phyloP scores from a whole-genome alignment of 2,113 vertebrate genomes.

The Rhinogobius similis region DNA sequence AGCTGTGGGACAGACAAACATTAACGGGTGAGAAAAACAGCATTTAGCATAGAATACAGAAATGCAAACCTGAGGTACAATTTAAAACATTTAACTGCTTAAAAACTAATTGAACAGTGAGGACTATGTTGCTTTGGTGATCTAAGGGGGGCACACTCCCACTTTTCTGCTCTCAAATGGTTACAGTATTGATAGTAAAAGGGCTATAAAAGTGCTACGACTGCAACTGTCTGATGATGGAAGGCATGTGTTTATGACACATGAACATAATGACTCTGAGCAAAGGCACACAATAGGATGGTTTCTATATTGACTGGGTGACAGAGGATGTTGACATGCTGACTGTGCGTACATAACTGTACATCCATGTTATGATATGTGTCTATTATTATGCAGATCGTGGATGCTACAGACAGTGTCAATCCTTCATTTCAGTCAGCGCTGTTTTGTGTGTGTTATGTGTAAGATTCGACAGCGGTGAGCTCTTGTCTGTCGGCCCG shows the following conservation, averaged over 20 bases:
- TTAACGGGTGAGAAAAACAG: slow-evolving; percentile 10
- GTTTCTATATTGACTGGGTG: slow-evolving; percentile 45
- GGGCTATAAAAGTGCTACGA: slow-evolving; percentile 45
- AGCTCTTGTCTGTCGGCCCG: slow-evolving; percentile 60
- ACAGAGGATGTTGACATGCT: slow-evolving; percentile 51
- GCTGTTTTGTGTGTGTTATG: slow-evolving; percentile 65
- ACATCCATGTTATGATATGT: slow-evolving; percentile 44
- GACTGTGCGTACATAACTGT: slow-evolving; percentile 50
- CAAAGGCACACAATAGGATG: slow-evolving; percentile 37
- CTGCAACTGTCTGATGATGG: slow-evolving; percentile 62
- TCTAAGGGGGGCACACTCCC: slow-evolving; percentile 13
- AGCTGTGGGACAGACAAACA: slow-evolving; percentile 76
- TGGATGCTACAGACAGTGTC: slow-evolving; percentile 21
- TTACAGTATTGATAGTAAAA: slow-evolving; percentile 47
- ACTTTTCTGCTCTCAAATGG: slow-evolving; percentile 39
- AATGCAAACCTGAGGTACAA: neutral
- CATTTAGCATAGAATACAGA: neutral
- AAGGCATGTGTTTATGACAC: slow-evolving; percentile 66
- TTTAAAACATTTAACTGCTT: neutral
- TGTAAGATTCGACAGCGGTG: slow-evolving; percentile 66
- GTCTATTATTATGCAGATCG: slow-evolving; percentile 66
- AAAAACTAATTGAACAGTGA: too few species aligned
- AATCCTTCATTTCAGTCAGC: slow-evolving; percentile 63
- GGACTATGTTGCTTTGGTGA: slow-evolving; percentile 1
- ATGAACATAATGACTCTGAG: slow-evolving; percentile 50